phyloP scores from a whole-genome alignment of 2,113 vertebrate species.

The Vidua chalybeata region DNA sequence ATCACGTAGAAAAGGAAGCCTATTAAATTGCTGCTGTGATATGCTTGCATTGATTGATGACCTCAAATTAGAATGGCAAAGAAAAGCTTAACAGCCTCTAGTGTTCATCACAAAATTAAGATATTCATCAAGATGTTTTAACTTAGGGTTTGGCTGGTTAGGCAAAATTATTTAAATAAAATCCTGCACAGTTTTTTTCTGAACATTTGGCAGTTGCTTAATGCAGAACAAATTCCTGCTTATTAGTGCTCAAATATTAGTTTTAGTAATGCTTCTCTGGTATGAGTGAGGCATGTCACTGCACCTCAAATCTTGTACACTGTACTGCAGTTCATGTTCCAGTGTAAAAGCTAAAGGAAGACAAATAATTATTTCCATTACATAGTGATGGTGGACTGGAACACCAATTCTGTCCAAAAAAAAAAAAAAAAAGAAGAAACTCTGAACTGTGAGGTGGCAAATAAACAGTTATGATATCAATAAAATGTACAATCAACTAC shows the following conservation, averaged over 20 bases:
- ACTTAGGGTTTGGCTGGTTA: not conserved
- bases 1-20: not conserved
- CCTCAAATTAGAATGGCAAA: not conserved
- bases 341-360: not conserved
- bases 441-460: not conserved
- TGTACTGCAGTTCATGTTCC: not conserved
- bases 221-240: not conserved
- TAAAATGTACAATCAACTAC: not conserved
- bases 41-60: not conserved
- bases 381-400: not conserved
- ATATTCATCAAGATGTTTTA: not conserved
- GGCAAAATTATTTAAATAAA: not conserved
- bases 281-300: not conserved
- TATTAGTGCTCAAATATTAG: not conserved
- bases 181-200: not conserved
- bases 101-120: not conserved
- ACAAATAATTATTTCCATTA: not conserved
- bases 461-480: not conserved
- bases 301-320: not conserved
- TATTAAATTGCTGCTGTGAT: not conserved
- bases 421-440: not conserved
- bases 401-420: not conserved
- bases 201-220: not conserved
- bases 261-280: not conserved
- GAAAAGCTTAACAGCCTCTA: not conserved